phyloP scores from a whole-genome alignment of 2,113 vertebrate species.

The Prunella fulvescens region DNA sequence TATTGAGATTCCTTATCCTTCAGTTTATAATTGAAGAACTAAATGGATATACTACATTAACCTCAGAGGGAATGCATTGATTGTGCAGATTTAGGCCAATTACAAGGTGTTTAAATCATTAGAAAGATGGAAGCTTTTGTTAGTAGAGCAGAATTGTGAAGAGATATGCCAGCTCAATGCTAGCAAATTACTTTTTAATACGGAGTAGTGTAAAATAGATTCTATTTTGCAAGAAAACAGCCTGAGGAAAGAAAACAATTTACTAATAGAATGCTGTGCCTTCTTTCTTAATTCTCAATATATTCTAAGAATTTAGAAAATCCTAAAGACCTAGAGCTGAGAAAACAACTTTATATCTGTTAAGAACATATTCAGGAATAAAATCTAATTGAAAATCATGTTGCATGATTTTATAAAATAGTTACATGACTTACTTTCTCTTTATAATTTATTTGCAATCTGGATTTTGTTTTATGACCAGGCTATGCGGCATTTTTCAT shows the following conservation, averaged over 20 bases:
- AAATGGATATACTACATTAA: background rate
- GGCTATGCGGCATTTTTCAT: background rate
- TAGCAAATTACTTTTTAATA: background rate
- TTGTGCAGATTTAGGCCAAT: background rate
- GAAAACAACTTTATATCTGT: background rate
- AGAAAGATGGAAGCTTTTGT: background rate
- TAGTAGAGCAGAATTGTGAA: background rate
- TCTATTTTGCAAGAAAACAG: constrained; percentile 5
- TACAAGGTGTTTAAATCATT: constrained; percentile 2
- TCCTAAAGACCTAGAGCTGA: background rate
- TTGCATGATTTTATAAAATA: background rate
- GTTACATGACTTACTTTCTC: background rate
- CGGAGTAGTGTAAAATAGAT: background rate
- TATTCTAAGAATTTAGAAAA: background rate
- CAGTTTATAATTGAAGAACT: background rate
- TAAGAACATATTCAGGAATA: background rate
- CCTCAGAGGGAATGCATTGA: background rate
- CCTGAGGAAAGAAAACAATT: background rate
- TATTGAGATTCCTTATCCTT: constrained; percentile 5
- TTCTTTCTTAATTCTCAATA: background rate
- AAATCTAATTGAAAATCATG: background rate
- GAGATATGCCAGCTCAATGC: background rate
- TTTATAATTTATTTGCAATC: background rate
- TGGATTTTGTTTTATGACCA: background rate
- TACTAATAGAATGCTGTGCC: background rate